phyloP scores from a whole-genome alignment of 2,888 invertebrate species.

The Alloplasta piceator region DNA sequence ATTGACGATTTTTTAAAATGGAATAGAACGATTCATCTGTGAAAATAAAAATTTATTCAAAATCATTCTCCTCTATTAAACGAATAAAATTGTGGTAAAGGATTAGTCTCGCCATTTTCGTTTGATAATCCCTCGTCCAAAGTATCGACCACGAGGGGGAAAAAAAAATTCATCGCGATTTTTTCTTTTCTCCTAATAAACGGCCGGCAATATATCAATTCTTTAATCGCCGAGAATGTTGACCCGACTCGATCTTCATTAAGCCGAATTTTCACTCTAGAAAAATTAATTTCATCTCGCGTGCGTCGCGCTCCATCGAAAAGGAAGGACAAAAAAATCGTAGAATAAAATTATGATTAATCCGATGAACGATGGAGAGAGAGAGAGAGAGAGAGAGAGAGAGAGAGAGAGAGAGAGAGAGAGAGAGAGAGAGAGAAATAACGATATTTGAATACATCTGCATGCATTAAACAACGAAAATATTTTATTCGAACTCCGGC shows the following conservation, averaged over 20 bases:
- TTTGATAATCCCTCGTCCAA: too few species aligned
- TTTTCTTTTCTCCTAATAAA: too few species aligned
- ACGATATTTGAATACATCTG: not conserved
- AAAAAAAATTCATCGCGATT: too few species aligned
- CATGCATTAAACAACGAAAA: not conserved
- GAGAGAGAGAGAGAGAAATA: not conserved
- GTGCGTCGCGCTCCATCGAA: not conserved
- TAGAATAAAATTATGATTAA: conserved; percentile 6
- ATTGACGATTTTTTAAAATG: too few species aligned
- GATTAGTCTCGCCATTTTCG: too few species aligned
- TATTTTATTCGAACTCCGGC: too few species aligned
- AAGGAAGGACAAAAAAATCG: not conserved
- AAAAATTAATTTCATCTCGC: not conserved
- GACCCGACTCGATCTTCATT: not conserved
- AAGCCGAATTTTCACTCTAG: not conserved
- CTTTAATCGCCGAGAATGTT: not conserved
- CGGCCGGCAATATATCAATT: not conserved
- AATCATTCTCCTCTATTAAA: too few species aligned
- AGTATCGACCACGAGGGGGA: too few species aligned
- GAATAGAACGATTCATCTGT: too few species aligned
- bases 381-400: not conserved
- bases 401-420: not conserved
- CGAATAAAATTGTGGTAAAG: too few species aligned
- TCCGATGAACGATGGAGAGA: not conserved
- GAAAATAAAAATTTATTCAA: too few species aligned